Evolutionary conservation across 2,797 vertebrate species (phyloP), one percentile per base, ranked within the genome.

Genomic region (Pseudopleuronectes americanus): DNA sequence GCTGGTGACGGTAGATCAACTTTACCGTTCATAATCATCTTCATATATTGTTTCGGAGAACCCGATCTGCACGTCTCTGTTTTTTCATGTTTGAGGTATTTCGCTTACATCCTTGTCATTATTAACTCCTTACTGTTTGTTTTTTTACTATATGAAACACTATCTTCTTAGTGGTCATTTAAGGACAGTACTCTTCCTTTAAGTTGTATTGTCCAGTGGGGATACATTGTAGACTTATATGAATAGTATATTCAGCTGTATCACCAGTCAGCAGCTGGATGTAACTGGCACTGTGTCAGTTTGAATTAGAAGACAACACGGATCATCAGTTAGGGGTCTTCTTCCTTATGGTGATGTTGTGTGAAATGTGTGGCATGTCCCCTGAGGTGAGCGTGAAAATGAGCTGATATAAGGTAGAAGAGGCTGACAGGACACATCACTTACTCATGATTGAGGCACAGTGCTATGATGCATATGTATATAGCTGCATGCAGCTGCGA

Each of bases 311-410:
- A 23, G 10, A 22, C 13, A 26, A 2, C 23, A 53, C 12, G 12
- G 4, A 24, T 13, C 23, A 8, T 52, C 51, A 52, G 23, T 6
- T 54, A 5, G 13, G 24, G 5, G 13, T 7, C 24, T 12, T 58
- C 41, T 16, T 4, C 4, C 16, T 57, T 8, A 33, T 13, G 33
- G 4, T 9, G 33, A 43, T 54, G 17, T 21, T 12, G 17, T 22
- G 12, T n/a, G 64, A 26, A 31, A 41, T 22, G 45, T 57, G 9
- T 23, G 1, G 8, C 49, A n/a, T 36, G 28, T 33, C 6, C 10
- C 13, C 13, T 16, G 45, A 57, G n/a, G 41, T 56, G 68, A 26
- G 21, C 33, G 58, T 56, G 51, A 54, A 4, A 51, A 17, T 59
- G 23, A 68, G 41, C 16, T 26, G 12, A 57, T 38, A 22, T 58